phyloP scores from a whole-genome alignment of 2,888 invertebrate species.

The Prenolepis imparis region DNA sequence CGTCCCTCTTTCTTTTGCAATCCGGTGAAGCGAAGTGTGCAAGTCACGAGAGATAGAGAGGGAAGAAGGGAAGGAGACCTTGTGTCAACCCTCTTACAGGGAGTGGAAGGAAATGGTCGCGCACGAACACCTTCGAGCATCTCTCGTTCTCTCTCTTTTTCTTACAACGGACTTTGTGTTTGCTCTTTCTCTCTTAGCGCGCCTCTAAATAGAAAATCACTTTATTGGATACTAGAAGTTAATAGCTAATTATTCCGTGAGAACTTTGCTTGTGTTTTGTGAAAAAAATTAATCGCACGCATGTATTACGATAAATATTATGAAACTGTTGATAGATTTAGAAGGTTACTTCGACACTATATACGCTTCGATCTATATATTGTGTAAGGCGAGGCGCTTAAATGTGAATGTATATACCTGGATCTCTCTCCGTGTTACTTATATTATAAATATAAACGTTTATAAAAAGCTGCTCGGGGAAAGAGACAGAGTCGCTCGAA shows the following conservation, averaged over 20 bases:
- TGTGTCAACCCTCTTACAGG: conserved; percentile 31
- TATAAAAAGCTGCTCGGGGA: conserved; percentile 33
- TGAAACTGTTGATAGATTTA: conserved; percentile 14
- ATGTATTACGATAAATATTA: background rate
- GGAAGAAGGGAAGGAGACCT: background rate
- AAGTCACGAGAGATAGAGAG: background rate
- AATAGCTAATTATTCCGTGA: conserved; percentile 19
- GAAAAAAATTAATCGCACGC: background rate
- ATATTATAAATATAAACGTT: conserved; percentile 37
- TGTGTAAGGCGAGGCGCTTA: background rate
- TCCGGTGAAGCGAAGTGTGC: conserved; percentile 11
- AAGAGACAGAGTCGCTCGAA: conserved; percentile 12
- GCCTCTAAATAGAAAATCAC: conserved; percentile 47
- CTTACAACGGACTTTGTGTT: background rate
- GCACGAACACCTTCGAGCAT: conserved; percentile 26
- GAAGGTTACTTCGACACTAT: conserved; percentile 17
- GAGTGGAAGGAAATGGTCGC: conserved; percentile 30
- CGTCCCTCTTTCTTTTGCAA: conserved; percentile 5
- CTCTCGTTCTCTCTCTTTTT: background rate
- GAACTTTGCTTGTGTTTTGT: background rate
- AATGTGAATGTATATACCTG: conserved; percentile 14
- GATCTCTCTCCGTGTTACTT: background rate
- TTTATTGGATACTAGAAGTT: conserved; percentile 15
- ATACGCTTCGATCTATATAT: background rate
- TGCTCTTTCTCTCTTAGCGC: background rate